Evolutionary conservation across 2,888 invertebrate species (phyloP).

Genomic region (Cantharis nigra): DNA sequence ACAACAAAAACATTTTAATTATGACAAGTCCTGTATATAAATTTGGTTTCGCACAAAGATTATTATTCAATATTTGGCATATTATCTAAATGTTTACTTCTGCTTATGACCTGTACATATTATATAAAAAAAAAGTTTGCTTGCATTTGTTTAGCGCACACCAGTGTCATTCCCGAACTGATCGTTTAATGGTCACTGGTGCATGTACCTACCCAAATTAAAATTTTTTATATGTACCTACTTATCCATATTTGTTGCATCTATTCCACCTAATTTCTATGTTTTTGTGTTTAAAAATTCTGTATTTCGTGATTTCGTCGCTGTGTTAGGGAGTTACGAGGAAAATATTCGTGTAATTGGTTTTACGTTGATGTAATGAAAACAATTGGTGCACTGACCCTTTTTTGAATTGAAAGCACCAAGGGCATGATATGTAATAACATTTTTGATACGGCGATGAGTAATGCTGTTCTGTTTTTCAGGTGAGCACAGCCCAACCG

Average conservation of each 20-base stretch:
- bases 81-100: constrained; percentile 15
- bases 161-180: not conserved
- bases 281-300: not conserved
- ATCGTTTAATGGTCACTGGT: not conserved
- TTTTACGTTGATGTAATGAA: not conserved
- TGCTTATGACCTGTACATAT: constrained; percentile 23
- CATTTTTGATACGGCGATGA: not conserved
- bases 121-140: constrained; percentile 11
- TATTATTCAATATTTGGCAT: constrained; percentile 7
- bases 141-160: constrained; percentile 8
- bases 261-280: constrained; percentile 2
- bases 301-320: not conserved
- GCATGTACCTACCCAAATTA: not conserved
- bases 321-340: not conserved
- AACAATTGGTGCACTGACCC: constrained; percentile 26
- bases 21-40: not conserved
- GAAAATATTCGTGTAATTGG: not conserved
- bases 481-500: constrained; percentile 44
- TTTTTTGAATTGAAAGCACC: constrained; percentile 19
- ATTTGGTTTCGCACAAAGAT: constrained; percentile 24
- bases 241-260: not conserved
- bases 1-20: not conserved
- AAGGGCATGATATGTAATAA: constrained; percentile 15
- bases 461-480: constrained; percentile 33
- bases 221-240: not conserved